phyloP scores from a whole-genome alignment of 2,797 vertebrate species.

The Phoeniculus purpureus region DNA sequence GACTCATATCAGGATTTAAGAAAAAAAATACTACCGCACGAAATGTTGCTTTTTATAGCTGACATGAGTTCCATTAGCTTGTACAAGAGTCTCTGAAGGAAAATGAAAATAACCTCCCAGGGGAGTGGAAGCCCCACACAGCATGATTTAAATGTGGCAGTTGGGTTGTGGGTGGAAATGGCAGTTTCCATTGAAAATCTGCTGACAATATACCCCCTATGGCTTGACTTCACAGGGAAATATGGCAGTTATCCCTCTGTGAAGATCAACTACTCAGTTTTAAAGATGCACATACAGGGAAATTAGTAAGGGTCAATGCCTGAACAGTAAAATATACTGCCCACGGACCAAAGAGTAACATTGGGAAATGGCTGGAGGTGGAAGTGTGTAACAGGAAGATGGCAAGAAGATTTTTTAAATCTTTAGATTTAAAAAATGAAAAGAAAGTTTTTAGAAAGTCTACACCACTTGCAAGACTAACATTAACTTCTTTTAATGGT shows the following conservation, averaged over 20 bases:
- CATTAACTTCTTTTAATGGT: background rate
- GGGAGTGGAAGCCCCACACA: constrained; percentile 62
- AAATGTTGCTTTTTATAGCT: constrained; percentile 47
- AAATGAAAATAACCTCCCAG: constrained; percentile 53
- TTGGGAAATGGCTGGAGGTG: background rate
- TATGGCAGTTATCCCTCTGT: background rate
- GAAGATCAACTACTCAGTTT: constrained; percentile 20
- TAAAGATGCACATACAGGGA: background rate
- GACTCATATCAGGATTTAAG: background rate
- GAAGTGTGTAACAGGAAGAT: background rate
- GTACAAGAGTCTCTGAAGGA: constrained; percentile 22
- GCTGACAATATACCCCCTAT: constrained; percentile 45
- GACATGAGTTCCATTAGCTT: constrained; percentile 56
- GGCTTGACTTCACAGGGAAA: constrained; percentile 19
- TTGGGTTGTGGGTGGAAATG: constrained; percentile 59
- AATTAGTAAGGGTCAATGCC: background rate
- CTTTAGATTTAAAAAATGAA: background rate
- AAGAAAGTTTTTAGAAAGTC: background rate
- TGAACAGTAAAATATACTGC: background rate
- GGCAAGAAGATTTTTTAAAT: background rate
- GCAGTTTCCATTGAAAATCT: constrained; percentile 52
- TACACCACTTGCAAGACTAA: background rate
- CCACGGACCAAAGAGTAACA: background rate
- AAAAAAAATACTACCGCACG: constrained; percentile 15
- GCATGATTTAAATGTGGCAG: constrained; percentile 56